Percentiles rank a stretch among this genome's conserved stretches.
Conservation (phyloP, 2,113 vertebrate species). For the Colistium nudipinnis region DNA sequence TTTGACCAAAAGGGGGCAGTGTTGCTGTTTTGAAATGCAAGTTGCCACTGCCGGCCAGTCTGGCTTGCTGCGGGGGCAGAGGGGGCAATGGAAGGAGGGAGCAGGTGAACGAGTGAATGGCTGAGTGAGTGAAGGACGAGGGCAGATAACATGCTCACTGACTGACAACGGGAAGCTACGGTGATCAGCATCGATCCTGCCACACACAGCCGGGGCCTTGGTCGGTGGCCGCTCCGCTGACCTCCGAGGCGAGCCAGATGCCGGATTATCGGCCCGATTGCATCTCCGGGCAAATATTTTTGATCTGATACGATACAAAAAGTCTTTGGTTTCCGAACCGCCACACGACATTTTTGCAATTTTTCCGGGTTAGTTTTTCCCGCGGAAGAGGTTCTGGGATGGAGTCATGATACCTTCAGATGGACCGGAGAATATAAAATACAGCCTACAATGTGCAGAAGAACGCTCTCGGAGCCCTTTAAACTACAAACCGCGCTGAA, state of each 20-base stretch:
- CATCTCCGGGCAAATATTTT: constrained; percentile 61
- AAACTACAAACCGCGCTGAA: constrained; percentile 10
- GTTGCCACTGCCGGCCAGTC: constrained; percentile 32
- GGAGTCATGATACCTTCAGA: constrained; percentile 24
- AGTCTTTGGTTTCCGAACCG: constrained; percentile 33
- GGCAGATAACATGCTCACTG: constrained; percentile 72
- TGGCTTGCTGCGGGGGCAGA: constrained; percentile 61
- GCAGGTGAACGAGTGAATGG: constrained; percentile 66
- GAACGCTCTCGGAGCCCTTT: neutral
- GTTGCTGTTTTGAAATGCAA: constrained; percentile 76
- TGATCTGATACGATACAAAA: constrained; percentile 57
- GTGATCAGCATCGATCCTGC: constrained; percentile 77
- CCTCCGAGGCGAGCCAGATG: constrained; percentile 54
- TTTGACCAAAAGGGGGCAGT: constrained; percentile 83
- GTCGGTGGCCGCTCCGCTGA: constrained; percentile 57
- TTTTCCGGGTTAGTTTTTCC: constrained; percentile 2
- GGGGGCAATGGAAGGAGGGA: constrained; percentile 48
- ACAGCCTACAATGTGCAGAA: constrained; percentile 16
- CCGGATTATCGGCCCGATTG: constrained; percentile 71
- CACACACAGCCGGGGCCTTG: constrained; percentile 54
- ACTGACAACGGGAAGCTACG: constrained; percentile 77
- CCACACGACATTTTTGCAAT: constrained; percentile 33
- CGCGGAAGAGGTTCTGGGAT: constrained; percentile 24
- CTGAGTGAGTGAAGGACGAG: constrained; percentile 70
- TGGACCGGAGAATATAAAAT: constrained; percentile 23